A percentile compares a stretch with the other conserved stretches of the same genome.
These are phyloP conservation scores for Platichthys stellatus DNA, from an alignment of 2,113 vertebrate genomes.

Conservation along the genomic window DNA sequence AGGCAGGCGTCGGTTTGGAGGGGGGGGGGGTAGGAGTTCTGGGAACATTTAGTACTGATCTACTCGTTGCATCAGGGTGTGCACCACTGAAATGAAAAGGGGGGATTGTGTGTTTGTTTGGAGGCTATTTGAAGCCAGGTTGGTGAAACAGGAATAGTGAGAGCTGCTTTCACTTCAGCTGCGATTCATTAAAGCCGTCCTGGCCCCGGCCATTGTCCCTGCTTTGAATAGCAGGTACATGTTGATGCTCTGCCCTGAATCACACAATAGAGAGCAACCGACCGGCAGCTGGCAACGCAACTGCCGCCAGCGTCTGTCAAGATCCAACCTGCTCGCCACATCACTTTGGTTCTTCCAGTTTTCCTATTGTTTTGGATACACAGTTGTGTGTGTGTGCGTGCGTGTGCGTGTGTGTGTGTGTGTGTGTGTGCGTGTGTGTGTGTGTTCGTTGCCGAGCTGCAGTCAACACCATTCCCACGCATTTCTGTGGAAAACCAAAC, in stretches of 20 bases:
- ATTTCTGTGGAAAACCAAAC: slow-evolving; percentile 20
- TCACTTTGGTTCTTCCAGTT: slow-evolving; percentile 63
- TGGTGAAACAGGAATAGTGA: slow-evolving; percentile 44
- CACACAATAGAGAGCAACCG: slow-evolving; percentile 16
- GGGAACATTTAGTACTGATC: slow-evolving; percentile 47
- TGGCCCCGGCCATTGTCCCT: slow-evolving; percentile 53
- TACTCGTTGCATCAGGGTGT: slow-evolving; percentile 1
- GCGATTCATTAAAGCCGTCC: slow-evolving; percentile 17
- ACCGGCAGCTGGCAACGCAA: slow-evolving; percentile 40
- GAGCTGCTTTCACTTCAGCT: slow-evolving; percentile 37
- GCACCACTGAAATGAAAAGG: neutral
- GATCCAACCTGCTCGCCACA: slow-evolving; percentile 43
- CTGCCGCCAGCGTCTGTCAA: slow-evolving; percentile 23
- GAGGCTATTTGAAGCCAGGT: slow-evolving; percentile 20
- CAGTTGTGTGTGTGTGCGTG: slow-evolving; percentile 5
- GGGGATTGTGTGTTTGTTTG: slow-evolving; percentile 12
- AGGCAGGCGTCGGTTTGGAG: neutral
- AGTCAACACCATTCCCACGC: slow-evolving; percentile 46
- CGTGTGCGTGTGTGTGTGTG: slow-evolving; percentile 8
- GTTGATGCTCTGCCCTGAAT: slow-evolving; percentile 22
- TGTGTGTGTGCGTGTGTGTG: no score
- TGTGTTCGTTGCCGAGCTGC: neutral
- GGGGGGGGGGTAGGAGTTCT: neutral
- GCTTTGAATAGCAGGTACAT: slow-evolving; percentile 55
- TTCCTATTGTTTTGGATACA: slow-evolving; percentile 63